Evolutionary conservation across 2,888 invertebrate genomes (phyloP).

Genomic region (Alsophila aescularia): DNA sequence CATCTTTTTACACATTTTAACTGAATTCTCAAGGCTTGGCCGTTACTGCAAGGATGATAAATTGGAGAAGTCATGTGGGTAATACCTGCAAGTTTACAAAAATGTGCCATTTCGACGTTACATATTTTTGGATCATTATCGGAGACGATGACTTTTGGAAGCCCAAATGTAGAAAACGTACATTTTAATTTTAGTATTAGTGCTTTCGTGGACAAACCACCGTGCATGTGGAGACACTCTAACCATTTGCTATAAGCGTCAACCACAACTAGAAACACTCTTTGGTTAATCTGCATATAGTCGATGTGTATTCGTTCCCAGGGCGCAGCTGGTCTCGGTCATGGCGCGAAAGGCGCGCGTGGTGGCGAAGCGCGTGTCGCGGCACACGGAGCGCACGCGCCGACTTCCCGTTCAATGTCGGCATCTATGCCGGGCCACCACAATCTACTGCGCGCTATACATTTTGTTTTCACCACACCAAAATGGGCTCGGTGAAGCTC

Average conservation of each 20-base stretch:
- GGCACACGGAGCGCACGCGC: not conserved
- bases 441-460: not conserved
- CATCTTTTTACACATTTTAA: not conserved
- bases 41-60: not conserved
- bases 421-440: too few species aligned
- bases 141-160: not conserved
- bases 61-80: not conserved
- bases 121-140: too few species aligned
- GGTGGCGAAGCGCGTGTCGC: not conserved
- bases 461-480: not conserved
- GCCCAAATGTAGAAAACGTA: not conserved
- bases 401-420: not conserved
- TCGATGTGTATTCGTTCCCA: conserved; percentile 31
- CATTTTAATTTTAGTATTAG: not conserved
- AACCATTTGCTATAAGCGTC: too few species aligned
- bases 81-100: not conserved
- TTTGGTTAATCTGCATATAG: conserved; percentile 26
- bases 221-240: not conserved
- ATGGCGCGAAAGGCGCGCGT: conserved; percentile 19
- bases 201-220: not conserved
- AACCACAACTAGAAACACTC: conserved; percentile 26
- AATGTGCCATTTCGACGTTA: not conserved
- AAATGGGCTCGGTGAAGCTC: conserved; percentile 9
- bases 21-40: not conserved
- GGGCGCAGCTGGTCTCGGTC: conserved; percentile 19